These are phyloP conservation scores for Gymnoscelis rufifasciata DNA, from an alignment of 2,888 invertebrate species.

Conservation along the genomic window DNA sequence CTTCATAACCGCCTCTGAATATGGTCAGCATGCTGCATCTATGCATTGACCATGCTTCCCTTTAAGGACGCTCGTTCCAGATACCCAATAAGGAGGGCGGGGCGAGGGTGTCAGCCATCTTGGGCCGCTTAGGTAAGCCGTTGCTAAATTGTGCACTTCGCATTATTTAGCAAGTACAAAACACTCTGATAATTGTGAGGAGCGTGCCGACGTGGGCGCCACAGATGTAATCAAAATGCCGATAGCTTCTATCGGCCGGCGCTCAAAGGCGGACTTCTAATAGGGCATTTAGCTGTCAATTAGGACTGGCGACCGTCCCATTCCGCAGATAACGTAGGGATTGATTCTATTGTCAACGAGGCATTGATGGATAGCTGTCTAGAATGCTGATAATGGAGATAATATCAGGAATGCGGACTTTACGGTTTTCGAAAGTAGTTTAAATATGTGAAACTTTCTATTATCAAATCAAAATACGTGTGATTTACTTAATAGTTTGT, in stretches of 20 bases:
- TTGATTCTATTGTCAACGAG: slow-evolving; percentile 36
- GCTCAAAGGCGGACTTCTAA: slow-evolving; percentile 52
- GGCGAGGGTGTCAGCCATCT: slow-evolving; percentile 47
- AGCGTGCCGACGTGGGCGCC: slow-evolving; percentile 33
- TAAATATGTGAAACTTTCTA: background rate
- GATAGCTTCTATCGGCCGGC: slow-evolving; percentile 42
- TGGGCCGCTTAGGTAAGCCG: slow-evolving; percentile 29
- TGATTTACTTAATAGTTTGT: background rate
- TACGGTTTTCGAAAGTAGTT: background rate
- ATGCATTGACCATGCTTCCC: slow-evolving; percentile 37
- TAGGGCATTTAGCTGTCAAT: slow-evolving; percentile 67
- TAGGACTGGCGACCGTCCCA: slow-evolving; percentile 38
- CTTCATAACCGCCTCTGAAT: slow-evolving; percentile 40
- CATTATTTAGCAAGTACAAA: slow-evolving; percentile 7
- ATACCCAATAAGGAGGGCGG: slow-evolving; percentile 53
- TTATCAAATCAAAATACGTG: too few species aligned
- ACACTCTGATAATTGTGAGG: slow-evolving; percentile 18
- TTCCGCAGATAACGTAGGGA: slow-evolving; percentile 24
- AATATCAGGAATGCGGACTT: slow-evolving; percentile 12
- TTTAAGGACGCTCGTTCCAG: slow-evolving; percentile 41
- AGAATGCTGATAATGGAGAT: slow-evolving; percentile 2
- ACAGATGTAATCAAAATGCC: slow-evolving; percentile 37
- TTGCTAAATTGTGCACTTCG: slow-evolving; percentile 19
- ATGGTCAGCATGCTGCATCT: slow-evolving; percentile 38
- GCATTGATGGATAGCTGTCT: slow-evolving; percentile 20